phyloP scores from a whole-genome alignment of 2,797 vertebrate genomes.

The Galagoides demidoff region DNA sequence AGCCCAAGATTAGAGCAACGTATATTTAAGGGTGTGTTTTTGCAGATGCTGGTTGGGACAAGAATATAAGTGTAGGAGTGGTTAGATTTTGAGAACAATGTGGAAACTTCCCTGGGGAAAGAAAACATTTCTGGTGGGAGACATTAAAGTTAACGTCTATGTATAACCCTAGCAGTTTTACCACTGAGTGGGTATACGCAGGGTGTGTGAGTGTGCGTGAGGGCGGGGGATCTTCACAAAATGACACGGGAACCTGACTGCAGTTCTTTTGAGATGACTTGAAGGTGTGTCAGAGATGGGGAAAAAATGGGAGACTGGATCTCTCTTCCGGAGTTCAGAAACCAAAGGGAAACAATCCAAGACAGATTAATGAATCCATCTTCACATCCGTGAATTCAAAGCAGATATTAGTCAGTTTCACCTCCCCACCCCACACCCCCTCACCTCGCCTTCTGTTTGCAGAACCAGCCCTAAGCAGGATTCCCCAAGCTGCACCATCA shows the following conservation, averaged over 20 bases:
- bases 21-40: constrained; percentile 43
- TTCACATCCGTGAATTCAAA: not conserved
- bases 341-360: not conserved
- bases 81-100: constrained; percentile 26
- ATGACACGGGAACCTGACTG: not conserved
- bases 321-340: constrained; percentile 37
- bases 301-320: not conserved
- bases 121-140: not conserved
- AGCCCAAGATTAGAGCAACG: constrained; percentile 28
- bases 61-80: constrained; percentile 42
- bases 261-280: not conserved
- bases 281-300: not conserved
- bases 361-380: not conserved
- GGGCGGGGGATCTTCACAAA: not conserved
- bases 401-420: constrained; percentile 18
- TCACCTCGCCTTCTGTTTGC: constrained; percentile 38
- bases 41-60: constrained; percentile 49
- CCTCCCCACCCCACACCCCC: constrained; percentile 25
- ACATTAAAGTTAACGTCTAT: not conserved
- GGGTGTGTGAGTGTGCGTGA: not conserved
- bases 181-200: not conserved
- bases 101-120: constrained; percentile 40
- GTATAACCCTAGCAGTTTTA: not conserved
- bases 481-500: constrained; percentile 65
- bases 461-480: constrained; percentile 50